Evolutionary conservation across 2,888 invertebrate genomes (phyloP).

Genomic region (Ecdyonurus torrentis): DNA sequence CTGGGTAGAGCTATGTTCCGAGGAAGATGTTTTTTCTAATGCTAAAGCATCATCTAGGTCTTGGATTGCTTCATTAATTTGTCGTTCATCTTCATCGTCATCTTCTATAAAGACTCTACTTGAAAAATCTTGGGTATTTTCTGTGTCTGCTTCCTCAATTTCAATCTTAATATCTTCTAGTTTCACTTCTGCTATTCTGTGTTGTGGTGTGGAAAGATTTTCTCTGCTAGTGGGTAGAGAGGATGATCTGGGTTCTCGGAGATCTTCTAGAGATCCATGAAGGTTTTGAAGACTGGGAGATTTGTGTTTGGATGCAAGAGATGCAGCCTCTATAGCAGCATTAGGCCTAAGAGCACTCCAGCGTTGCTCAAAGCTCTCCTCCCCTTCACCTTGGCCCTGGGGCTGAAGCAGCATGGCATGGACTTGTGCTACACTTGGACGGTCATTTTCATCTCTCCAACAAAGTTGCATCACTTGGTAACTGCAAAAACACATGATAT

Average conservation of each 20-base stretch:
- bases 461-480: constrained; percentile 57
- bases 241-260: constrained; percentile 18
- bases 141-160: background rate
- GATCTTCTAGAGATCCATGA: constrained; percentile 49
- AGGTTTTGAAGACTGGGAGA: constrained; percentile 37
- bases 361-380: constrained; percentile 48
- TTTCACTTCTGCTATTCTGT: background rate
- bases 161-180: constrained; percentile 1
- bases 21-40: constrained; percentile 35
- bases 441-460: constrained; percentile 34
- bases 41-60: constrained; percentile 45
- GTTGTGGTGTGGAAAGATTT: background rate
- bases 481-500: constrained; percentile 25
- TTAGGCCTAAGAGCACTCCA: constrained; percentile 58
- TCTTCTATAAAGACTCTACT: background rate
- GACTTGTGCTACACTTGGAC: constrained; percentile 33
- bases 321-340: background rate
- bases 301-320: background rate
- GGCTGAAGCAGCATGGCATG: constrained; percentile 32
- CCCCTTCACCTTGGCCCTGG: constrained; percentile 19
- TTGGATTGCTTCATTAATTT: constrained; percentile 43
- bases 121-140: background rate
- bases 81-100: constrained; percentile 40
- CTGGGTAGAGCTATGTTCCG: constrained; percentile 8
- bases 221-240: background rate